Percentiles rank a stretch among this genome's conserved stretches.
phyloP scores from a whole-genome alignment of 2,113 vertebrate species.

The Epinephelus cyanopodus region DNA sequence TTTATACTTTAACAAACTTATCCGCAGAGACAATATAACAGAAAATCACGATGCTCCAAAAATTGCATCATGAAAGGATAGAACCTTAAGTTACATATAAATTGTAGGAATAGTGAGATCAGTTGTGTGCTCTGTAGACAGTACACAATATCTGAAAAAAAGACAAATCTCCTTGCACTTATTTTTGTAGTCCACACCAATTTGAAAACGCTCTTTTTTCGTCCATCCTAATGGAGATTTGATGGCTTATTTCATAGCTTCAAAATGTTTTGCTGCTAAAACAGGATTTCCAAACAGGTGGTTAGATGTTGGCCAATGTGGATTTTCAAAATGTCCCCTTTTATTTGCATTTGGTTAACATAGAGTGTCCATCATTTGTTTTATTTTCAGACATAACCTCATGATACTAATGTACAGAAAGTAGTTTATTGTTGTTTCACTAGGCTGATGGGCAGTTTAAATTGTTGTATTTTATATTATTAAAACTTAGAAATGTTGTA shows the following conservation, averaged over 20 bases:
- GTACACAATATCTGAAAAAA: conserved; percentile 43
- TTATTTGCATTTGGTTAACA: conserved; percentile 24
- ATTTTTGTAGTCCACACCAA: conserved; percentile 59
- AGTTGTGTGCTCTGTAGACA: conserved; percentile 22
- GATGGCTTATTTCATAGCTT: conserved; percentile 85
- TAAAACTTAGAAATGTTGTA: not conserved
- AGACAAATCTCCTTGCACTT: conserved; percentile 68
- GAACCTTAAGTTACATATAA: conserved; percentile 23
- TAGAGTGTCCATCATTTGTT: not conserved
- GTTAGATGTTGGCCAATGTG: conserved; percentile 55
- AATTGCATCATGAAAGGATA: conserved; percentile 12
- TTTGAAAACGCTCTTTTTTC: conserved; percentile 49
- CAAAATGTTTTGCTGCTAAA: conserved; percentile 87
- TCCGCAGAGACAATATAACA: conserved; percentile 38
- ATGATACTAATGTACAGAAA: not conserved
- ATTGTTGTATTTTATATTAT: not conserved
- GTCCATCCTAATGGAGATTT: conserved; percentile 48
- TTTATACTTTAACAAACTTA: conserved; percentile 32
- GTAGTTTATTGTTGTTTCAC: not conserved
- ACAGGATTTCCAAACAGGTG: conserved; percentile 79
- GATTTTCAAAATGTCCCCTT: conserved; percentile 67
- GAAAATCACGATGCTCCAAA: conserved; percentile 21
- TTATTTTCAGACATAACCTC: not conserved
- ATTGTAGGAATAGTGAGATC: conserved; percentile 22
- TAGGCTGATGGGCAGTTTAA: conserved; percentile 5